Base-by-base conservation (phyloP, 23 tunicate species). In the Phallusia fumigata region DNA sequence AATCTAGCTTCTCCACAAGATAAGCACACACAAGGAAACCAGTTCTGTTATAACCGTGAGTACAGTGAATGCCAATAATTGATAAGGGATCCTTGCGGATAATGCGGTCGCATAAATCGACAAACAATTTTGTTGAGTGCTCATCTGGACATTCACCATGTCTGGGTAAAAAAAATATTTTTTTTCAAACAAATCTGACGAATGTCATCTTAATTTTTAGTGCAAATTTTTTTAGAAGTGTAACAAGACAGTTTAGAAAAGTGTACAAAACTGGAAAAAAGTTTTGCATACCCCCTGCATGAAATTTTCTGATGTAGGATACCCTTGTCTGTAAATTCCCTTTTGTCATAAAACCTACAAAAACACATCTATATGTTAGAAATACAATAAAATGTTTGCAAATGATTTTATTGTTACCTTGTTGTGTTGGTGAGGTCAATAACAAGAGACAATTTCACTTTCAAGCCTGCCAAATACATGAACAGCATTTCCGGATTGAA, bases 1-100 rank as follows among this genome's bases (percentile, higher is more conserved):
- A 95, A 81, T 95, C 96, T 18, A 81, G 65, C 53, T 95, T 95
- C 73, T 95, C 99, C 80, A 95, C 81, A 50, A 90, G 85, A 58
- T 95, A 95, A 52, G 99, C 88, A 87, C 89, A 84, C 15, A 90
- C 90, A 32, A 95, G 89, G 69, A 90, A 95, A 0, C 99, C 99
- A 30, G 99, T 95, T 76, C 99, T 78, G 88, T 95, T 95, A 51
- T 90, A 95, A 21, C 99, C 99, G 79, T 95, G 99, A 11, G 99
- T 95, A 79, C 99, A 95, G 34, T 95, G 99, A 80, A 95, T 84
- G 18, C 99, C 99, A 73, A 95, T 87, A 19, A 90, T 65, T 12
- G 88, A 36, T 18, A 80, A 79, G 26, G 99, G 99, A 80, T 90
- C 64, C 36, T 81, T 87, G 16, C 88, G 30, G 0, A 90, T 87